Base-by-base conservation (phyloP, 92 coral and sea anemone genomes). In the Zoanthus solanderi region DNA sequence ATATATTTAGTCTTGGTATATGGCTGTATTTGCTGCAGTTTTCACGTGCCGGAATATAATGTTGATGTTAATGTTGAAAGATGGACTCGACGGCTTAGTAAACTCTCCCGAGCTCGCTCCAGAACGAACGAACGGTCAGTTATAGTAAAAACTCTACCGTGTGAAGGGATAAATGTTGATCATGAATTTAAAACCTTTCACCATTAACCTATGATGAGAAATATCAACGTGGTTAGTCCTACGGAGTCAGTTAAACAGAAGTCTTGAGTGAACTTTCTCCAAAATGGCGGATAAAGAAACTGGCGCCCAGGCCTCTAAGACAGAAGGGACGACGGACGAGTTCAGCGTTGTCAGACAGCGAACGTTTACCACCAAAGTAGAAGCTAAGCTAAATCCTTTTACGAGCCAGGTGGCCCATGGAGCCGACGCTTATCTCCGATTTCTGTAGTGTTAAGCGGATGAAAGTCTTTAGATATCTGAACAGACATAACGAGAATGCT, bases 51-150 rank as follows among this genome's bases (percentile, higher is more conserved):
- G 65, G 17, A 47, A 76, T 37, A 47, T 76, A 48, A 28, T 76
- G 28, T 18, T 17, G 34, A 23, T 23, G 23, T 23, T 23, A 23
- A 23, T 23, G 23, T 23, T 23, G 23, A 23, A 29, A 69, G 9
- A 17, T 69, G 1, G 75, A 69, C 5, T 23, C 14, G 75, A 69
- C 75, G 75, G 75, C 75, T 71, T 47, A 30, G 44, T 71, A 71
- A 71, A 0, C 29, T 71, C 42, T 7, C 42, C 75, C 75, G 45
- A 71, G 8, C 46, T 31, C 75, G 15, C 61, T 14, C 2, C 17
- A 57, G 75, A 71, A 71, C 75, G 75, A 71, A 71, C 75, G 75
- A 68, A 68, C 73, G 5, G 71, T 65, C 71, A 8, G 1, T 65
- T 50, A 72, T 15, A 61, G 69, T 61, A 23, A 61, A 61, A 61